Percentiles rank a stretch among this genome's conserved stretches.
Evolutionary conservation across 2,888 invertebrate genomes (phyloP).

Genomic region (Agrypnus murinus): DNA sequence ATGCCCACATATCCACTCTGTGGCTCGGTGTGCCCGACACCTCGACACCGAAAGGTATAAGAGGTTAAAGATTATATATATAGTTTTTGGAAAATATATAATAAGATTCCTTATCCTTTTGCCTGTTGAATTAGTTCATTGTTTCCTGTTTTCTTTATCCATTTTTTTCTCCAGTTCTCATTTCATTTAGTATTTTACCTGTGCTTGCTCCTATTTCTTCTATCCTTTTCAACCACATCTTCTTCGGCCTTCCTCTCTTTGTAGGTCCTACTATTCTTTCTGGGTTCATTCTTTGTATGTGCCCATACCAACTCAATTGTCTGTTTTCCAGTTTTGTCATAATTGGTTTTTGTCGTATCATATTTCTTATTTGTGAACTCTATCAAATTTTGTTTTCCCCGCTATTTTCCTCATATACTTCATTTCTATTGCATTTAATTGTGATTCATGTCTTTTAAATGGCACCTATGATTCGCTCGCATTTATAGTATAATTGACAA

Average conservation of each 20-base stretch:
- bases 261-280: slow-evolving; percentile 1
- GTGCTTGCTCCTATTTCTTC: too few species aligned
- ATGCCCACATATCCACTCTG: too few species aligned
- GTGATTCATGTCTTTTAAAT: slow-evolving; percentile 1
- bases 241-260: slow-evolving; percentile 5
- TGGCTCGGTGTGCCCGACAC: too few species aligned
- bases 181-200: background rate
- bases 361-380: slow-evolving; percentile 1
- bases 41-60: too few species aligned
- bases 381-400: background rate
- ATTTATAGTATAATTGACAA: slow-evolving; percentile 2
- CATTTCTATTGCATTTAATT: too few species aligned
- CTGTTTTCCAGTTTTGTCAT: too few species aligned
- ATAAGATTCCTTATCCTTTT: too few species aligned
- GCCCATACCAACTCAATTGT: slow-evolving; percentile 11
- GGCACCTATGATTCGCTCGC: slow-evolving; percentile 9
- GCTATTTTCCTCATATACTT: too few species aligned
- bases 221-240: background rate
- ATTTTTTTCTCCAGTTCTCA: background rate
- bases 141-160: background rate
- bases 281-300: slow-evolving; percentile 1
- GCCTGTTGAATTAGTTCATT: too few species aligned
- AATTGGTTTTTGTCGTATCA: background rate
- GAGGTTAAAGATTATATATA: too few species aligned
- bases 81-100: too few species aligned